These are phyloP conservation scores for Arothron firmamentum DNA, from an alignment of 2,113 vertebrate genomes.

Conservation along the genomic window DNA sequence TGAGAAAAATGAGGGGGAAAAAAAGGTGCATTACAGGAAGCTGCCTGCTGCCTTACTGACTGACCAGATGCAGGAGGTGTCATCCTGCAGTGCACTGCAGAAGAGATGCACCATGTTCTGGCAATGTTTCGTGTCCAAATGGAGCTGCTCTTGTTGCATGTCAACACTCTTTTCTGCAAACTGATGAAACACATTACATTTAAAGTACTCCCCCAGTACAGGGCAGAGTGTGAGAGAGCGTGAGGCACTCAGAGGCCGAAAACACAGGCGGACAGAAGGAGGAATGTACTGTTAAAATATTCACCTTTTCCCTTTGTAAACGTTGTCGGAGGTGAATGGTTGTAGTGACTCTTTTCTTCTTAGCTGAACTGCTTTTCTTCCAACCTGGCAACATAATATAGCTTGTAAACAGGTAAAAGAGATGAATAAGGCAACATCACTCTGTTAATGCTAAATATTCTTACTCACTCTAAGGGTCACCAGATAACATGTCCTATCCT, in stretches of 20 bases:
- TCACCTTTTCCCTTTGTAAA: conserved; percentile 64
- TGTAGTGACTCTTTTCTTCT: neutral
- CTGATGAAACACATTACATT: conserved; percentile 36
- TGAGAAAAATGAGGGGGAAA: neutral
- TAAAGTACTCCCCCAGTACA: conserved; percentile 31
- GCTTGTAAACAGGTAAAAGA: neutral
- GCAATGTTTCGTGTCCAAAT: conserved; percentile 25
- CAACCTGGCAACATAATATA: conserved; percentile 6
- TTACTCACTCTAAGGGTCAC: neutral
- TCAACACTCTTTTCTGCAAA: conserved; percentile 20
- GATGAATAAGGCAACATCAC: neutral
- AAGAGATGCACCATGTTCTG: conserved; percentile 15
- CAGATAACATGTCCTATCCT: neutral
- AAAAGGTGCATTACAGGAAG: conserved; percentile 26
- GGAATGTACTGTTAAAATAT: conserved; percentile 68
- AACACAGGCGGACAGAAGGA: conserved; percentile 42
- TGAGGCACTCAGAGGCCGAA: conserved; percentile 1
- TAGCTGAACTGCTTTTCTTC: conserved; percentile 12
- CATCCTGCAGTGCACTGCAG: too few species aligned
- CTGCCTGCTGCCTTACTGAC: conserved; percentile 16
- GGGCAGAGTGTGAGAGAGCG: conserved; percentile 19
- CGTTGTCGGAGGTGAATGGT: conserved; percentile 34
- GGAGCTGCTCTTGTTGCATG: conserved; percentile 23
- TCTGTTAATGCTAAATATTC: neutral
- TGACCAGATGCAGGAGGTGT: conserved; percentile 3